Base-by-base conservation (phyloP, 1,140 invertebrate genomes). In the Diorhabda sublineata region DNA sequence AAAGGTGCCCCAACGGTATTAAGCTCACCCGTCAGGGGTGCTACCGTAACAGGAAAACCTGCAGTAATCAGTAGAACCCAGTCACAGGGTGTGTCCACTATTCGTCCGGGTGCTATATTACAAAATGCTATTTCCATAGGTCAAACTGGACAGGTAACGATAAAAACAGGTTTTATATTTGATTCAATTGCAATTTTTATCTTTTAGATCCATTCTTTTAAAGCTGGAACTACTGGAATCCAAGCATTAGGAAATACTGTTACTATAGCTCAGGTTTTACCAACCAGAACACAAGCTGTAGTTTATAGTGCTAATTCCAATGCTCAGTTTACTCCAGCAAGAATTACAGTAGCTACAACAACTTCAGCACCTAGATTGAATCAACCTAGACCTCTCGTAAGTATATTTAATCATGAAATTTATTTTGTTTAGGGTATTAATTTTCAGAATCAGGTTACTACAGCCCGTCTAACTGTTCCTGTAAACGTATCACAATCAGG, bases 71-170 rank as follows among this genome's bases (percentile, higher is more conserved):
- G 72, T 7, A 73, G 77, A 66, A 67, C 76, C 57, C 77, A 77
- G 72, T 4, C 75, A 4, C 75, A 77, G 70, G 68, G 73, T 67
- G 72, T 78, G 3, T 72, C 74, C 6, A 75, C 73, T 43, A 73
- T 79, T 44, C 67, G 75, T 61, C 75, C 78, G 58, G 72, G 74
- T 5, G 77, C 78, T 44, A 75, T 81, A 59, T 71, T 80, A 69
- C 77, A 79, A 67, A 80, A 76, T 66, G 77, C 77, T 26, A 80
- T 80, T 63, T 74, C 75, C 8, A 77, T 79, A 63, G 77, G 76
- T 69, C 77, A 77, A 67, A 64, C 74, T 42, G 72, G 71, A 67
- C 61, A 71, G 58, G 67, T 68, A 59, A 45, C 11, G 45, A 9
- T 62, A 8, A 43, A 44, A 11, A 26, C 42, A 9, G 8, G 42